phyloP scores from a whole-genome alignment of 1,140 invertebrate species.

The Drosophila grimshawi region DNA sequence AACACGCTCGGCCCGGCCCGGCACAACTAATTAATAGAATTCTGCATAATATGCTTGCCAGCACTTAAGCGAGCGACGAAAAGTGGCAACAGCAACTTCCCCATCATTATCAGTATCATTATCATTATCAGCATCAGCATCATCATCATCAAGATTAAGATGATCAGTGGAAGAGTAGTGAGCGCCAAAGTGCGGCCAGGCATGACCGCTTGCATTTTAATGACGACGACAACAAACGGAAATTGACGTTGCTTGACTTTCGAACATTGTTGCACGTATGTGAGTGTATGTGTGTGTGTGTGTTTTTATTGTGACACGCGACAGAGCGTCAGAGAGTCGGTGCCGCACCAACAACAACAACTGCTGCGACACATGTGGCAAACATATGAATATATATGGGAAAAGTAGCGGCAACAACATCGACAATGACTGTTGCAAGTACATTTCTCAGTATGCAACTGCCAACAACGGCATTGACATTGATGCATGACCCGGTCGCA shows the following conservation, averaged over 20 bases:
- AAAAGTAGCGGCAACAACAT: not conserved
- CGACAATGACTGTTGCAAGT: constrained; percentile 16
- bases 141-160: constrained; percentile 29
- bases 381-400: constrained; percentile 51
- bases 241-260: constrained; percentile 70
- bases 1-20: constrained; percentile 34
- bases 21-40: constrained; percentile 70
- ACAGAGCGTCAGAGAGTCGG: constrained; percentile 27
- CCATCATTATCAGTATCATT: constrained; percentile 2
- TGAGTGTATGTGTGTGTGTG: constrained; percentile 2
- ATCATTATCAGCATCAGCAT: constrained; percentile 28
- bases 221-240: constrained; percentile 78
- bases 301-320: constrained; percentile 73
- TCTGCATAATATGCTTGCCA: constrained; percentile 7
- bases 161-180: constrained; percentile 48
- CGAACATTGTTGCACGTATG: constrained; percentile 60
- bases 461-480: constrained; percentile 52
- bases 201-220: constrained; percentile 68
- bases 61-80: not conserved
- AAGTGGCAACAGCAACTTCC: constrained; percentile 19
- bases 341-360: not conserved
- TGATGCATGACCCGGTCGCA: constrained; percentile 67
- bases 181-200: constrained; percentile 46
- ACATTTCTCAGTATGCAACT: constrained; percentile 17
- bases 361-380: constrained; percentile 52